phyloP scores from a whole-genome alignment of 2,113 vertebrate genomes.

The Hystrix cristata region DNA sequence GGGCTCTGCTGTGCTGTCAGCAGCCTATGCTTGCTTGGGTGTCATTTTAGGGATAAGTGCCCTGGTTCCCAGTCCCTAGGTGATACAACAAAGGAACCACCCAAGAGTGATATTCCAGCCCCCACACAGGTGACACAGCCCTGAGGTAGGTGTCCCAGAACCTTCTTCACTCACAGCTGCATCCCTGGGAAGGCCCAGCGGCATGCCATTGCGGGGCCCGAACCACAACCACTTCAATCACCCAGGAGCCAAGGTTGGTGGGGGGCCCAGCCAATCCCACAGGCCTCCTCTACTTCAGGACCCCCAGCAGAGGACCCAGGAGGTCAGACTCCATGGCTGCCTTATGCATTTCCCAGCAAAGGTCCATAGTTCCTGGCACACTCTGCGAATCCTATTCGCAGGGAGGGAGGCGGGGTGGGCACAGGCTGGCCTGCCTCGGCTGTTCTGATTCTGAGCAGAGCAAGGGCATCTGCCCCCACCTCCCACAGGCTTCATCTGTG shows the following conservation, averaged over 20 bases:
- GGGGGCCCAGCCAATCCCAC: neutral
- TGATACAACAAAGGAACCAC: neutral
- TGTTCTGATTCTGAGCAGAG: neutral
- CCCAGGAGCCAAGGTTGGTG: neutral
- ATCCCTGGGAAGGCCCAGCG: neutral
- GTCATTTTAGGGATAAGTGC: neutral
- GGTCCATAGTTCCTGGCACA: neutral
- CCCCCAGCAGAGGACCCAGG: neutral
- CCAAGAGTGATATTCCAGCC: neutral
- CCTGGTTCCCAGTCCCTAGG: neutral
- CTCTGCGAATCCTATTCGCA: neutral
- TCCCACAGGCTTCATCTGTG: neutral
- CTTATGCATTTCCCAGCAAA: neutral
- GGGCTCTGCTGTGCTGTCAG: neutral
- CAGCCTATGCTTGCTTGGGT: neutral
- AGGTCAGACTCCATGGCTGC: neutral
- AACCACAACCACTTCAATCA: neutral
- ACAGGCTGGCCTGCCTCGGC: neutral
- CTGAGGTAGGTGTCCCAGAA: neutral
- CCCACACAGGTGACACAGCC: neutral
- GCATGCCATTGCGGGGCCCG: neutral
- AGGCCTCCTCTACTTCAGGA: neutral
- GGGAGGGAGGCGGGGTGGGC: neutral
- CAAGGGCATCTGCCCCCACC: accelerated
- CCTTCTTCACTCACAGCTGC: neutral